phyloP scores from a whole-genome alignment of 2,888 invertebrate genomes.

The Linnaemya tessellans region DNA sequence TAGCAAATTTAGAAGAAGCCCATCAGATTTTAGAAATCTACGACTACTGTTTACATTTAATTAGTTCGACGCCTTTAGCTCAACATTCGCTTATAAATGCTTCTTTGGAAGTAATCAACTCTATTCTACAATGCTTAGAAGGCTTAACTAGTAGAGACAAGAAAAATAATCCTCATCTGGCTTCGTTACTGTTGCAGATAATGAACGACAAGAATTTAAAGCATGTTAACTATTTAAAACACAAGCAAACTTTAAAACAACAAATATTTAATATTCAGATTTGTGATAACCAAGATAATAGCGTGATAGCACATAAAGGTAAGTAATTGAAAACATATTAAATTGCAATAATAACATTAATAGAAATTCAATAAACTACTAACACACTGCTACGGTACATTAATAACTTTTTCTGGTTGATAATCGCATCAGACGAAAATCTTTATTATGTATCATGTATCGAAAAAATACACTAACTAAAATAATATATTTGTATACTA shows the following conservation, averaged over 20 bases:
- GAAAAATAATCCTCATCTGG: conserved; percentile 59
- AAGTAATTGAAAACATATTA: conserved; percentile 10
- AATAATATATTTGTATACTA: too few species aligned
- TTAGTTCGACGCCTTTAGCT: conserved; percentile 86
- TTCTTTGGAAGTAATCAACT: conserved; percentile 88
- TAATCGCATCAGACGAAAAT: too few species aligned
- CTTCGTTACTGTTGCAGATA: conserved; percentile 56
- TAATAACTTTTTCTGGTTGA: background rate
- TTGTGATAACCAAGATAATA: conserved; percentile 76
- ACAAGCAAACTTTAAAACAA: conserved; percentile 83
- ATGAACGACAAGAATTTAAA: conserved; percentile 74
- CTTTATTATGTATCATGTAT: too few species aligned
- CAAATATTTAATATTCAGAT: conserved; percentile 83
- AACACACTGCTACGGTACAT: conserved; percentile 44
- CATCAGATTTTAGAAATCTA: conserved; percentile 87
- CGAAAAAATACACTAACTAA: too few species aligned
- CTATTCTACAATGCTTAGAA: conserved; percentile 80
- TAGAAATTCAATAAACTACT: conserved; percentile 38
- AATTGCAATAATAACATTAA: background rate
- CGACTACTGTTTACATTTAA: conserved; percentile 89
- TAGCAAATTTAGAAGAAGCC: conserved; percentile 74
- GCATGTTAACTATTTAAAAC: conserved; percentile 82
- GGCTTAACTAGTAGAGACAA: conserved; percentile 70
- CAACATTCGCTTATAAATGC: conserved; percentile 96
- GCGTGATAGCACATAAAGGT: conserved; percentile 48